Evolutionary conservation across 2,888 invertebrate genomes (phyloP).

Genomic region (Chaitophorus viminalis): DNA sequence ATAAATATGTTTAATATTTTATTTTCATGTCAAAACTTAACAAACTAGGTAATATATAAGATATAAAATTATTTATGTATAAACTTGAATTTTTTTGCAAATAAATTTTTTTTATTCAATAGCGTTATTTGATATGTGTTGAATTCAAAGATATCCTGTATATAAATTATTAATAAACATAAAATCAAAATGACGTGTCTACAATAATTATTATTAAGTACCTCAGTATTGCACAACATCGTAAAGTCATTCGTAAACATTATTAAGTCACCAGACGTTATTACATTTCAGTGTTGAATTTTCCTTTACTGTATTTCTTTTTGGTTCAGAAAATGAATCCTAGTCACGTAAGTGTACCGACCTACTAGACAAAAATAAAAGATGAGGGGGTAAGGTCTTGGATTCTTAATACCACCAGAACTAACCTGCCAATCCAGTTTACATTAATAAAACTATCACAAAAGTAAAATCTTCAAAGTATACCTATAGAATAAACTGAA

Average conservation of each 20-base stretch:
- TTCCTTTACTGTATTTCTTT: background rate
- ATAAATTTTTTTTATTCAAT: background rate
- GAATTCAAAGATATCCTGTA: background rate
- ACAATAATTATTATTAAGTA: background rate
- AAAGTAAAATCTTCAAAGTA: background rate
- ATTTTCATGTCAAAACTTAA: background rate
- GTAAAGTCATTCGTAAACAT: conserved; percentile 14
- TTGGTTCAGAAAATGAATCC: conserved; percentile 29
- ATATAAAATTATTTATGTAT: background rate
- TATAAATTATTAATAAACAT: background rate
- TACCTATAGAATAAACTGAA: background rate
- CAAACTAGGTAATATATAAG: background rate
- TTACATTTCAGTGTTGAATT: background rate
- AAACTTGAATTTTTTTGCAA: background rate
- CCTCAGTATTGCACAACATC: background rate
- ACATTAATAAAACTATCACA: conserved; percentile 25
- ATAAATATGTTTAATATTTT: background rate
- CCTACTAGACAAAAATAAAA: conserved; percentile 28
- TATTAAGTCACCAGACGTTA: conserved; percentile 29
- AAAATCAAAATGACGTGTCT: background rate
- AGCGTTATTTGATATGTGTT: background rate
- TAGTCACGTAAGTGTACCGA: conserved; percentile 35
- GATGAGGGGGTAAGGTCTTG: conserved; percentile 3
- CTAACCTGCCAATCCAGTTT: conserved; percentile 19
- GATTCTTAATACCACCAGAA: conserved; percentile 15